Conservation (phyloP, 2,113 vertebrate species). For the Pachycephala philippinensis region DNA sequence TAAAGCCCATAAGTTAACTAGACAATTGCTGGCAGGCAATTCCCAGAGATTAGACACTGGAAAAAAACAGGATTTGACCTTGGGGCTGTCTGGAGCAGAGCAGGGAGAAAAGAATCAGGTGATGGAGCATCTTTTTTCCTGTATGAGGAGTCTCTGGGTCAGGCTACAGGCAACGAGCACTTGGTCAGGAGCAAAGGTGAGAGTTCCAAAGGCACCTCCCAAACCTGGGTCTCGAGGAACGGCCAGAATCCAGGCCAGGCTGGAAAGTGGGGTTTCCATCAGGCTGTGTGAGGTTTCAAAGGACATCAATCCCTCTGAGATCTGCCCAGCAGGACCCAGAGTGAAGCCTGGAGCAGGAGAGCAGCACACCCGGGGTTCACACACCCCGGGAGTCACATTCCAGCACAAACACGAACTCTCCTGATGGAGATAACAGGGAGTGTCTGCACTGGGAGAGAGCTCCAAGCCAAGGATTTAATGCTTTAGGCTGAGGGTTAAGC, state of each 20-base stretch:
- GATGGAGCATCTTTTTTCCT: not conserved
- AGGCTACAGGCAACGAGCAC: rapidly evolving
- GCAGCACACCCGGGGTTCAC: not conserved
- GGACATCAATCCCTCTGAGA: not conserved
- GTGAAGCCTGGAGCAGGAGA: not conserved
- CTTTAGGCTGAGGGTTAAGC: not conserved
- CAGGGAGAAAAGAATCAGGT: not conserved
- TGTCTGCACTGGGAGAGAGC: not conserved
- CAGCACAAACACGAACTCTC: not conserved
- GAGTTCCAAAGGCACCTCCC: not conserved
- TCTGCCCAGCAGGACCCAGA: not conserved
- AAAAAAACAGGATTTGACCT: not conserved
- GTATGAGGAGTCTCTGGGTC: not conserved
- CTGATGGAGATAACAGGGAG: not conserved
- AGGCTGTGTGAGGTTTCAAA: not conserved
- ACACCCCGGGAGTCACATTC: not conserved
- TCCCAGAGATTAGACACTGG: not conserved
- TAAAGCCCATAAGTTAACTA: not conserved
- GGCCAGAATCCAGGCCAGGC: not conserved
- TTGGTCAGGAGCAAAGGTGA: not conserved
- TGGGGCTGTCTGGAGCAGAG: not conserved
- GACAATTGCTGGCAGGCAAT: not conserved
- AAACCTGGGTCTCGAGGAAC: not conserved
- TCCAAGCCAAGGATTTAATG: not conserved
- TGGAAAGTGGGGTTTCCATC: not conserved